Evolutionary conservation across 1,140 invertebrate species (phyloP).

Genomic region (Ips typographus): DNA sequence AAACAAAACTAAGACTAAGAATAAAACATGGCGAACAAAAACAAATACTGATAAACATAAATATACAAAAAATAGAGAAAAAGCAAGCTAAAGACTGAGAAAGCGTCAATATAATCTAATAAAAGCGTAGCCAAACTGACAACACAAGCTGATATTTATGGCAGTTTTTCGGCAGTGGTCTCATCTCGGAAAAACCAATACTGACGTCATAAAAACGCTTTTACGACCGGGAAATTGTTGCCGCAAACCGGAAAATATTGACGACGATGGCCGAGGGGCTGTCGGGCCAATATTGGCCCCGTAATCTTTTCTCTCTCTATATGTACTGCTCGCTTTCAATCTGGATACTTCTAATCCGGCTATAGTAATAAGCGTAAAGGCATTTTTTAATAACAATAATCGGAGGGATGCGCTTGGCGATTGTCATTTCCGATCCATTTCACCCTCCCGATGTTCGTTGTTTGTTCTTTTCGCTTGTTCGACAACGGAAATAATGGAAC

Average conservation of each 20-base stretch:
- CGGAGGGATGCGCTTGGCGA: constrained; percentile 35
- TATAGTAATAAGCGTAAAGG: constrained; percentile 8
- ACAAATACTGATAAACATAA: background rate
- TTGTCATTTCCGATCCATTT: constrained; percentile 45
- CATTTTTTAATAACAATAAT: constrained; percentile 43
- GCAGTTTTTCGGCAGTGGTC: constrained; percentile 29
- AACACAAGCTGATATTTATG: constrained; percentile 33
- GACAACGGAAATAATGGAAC: constrained; percentile 34
- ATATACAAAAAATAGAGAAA: background rate
- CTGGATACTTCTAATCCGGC: no score
- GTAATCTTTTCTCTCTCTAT: background rate
- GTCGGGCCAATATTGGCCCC: background rate
- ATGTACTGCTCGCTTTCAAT: no score
- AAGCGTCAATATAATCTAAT: constrained; percentile 36
- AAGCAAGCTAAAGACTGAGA: background rate
- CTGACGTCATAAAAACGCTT: constrained; percentile 38
- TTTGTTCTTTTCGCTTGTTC: constrained; percentile 36
- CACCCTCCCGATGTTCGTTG: constrained; percentile 36
- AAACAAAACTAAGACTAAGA: no score
- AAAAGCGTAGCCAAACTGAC: constrained; percentile 31
- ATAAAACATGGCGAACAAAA: no score
- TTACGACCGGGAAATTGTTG: constrained; percentile 36
- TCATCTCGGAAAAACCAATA: constrained; percentile 34
- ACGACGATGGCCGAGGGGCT: background rate
- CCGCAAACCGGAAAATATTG: constrained; percentile 32